Evolutionary conservation across 2,888 invertebrate genomes (phyloP), one percentile per base, ranked within the genome.

Genomic region (Lamellibrachia satsuma): DNA sequence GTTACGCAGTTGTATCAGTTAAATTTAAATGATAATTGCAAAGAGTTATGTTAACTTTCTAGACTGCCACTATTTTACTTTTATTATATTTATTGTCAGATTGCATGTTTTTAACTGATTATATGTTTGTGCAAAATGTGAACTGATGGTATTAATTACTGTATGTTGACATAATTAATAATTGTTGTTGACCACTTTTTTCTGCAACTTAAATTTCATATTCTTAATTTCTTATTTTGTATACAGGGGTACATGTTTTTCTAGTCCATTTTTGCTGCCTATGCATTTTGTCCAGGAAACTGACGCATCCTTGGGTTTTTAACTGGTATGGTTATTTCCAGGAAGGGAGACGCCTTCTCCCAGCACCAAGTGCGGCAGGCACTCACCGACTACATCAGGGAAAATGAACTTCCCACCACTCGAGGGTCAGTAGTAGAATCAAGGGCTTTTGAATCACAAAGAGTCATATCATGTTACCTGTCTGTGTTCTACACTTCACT

Each of bases 341-440:
- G 96, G 93, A 97, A 97, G 96, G 98, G 98, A 92, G 97, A 97
- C 91, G 97, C 97, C 7, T 96, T 98, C 93, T 97, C 97, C 1
- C 96, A 97, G 39, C 95, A 97, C 2, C 97, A 98, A 94, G 97
- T 98, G 52, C 97, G 98, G 94, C 97, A 97, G 94, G 96, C 97
- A 93, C 97, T 98, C 22, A 97, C 97, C 27, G 97, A 98, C 93
- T 98, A 98, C 96, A 97, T 98, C 90, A 97, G 97, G 95, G 96
- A 97, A 93, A 97, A 98, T 94, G 97, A 97, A 94, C 97, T 98
- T 91, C 97, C 97, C 94, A 91, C 92, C 90, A 94, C 91, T 15
- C 90, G 90, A 91, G 55, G 90, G 92, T 93, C 55, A 75, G 60
- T 55, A 27, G 0, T 90, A 6, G 15, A 27, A 52, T n/a, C 15